Evolutionary conservation across 2,797 vertebrate species (phyloP).

Genomic region (Ptychobarbus kaznakovi): DNA sequence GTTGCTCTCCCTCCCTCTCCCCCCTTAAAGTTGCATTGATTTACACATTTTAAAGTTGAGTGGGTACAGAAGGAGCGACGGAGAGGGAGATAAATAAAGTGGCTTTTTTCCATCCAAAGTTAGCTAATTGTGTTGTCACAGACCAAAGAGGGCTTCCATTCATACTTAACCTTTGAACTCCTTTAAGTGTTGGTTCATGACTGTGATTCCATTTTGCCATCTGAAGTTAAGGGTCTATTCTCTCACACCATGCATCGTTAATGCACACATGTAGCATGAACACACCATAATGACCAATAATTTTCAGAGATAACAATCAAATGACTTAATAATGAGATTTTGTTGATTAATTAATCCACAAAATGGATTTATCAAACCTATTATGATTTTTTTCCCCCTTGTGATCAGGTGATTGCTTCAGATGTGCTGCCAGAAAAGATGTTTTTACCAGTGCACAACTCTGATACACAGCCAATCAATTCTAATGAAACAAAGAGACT

Average conservation of each 20-base stretch:
- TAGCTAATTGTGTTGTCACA: conserved; percentile 58
- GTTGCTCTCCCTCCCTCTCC: conserved; percentile 53
- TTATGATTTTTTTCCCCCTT: conserved; percentile 25
- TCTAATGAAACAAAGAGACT: conserved; percentile 82
- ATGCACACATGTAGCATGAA: conserved; percentile 28
- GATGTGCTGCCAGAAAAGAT: conserved; percentile 88
- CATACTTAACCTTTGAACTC: conserved; percentile 63
- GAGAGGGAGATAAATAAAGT: conserved; percentile 56
- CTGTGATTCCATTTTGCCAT: conserved; percentile 34
- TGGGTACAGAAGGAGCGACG: conserved; percentile 47
- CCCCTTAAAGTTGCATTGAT: conserved; percentile 54
- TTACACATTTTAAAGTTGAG: conserved; percentile 59
- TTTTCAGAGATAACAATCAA: conserved; percentile 50
- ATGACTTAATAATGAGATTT: conserved; percentile 50
- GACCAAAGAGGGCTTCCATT: conserved; percentile 55
- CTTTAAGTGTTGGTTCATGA: conserved; percentile 51
- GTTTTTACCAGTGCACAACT: conserved; percentile 80
- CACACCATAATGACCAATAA: conserved; percentile 45
- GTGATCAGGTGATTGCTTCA: conserved; percentile 87
- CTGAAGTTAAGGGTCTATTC: conserved; percentile 45
- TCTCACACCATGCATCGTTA: background rate
- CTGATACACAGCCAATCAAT: conserved; percentile 57
- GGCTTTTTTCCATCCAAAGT: conserved; percentile 54
- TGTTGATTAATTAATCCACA: conserved; percentile 48
- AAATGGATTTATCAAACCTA: conserved; percentile 43